A percentile compares a stretch with the other conserved stretches of the same genome.
These are phyloP conservation scores for Aphrocallistes beatrix DNA, from an alignment of 37 sponge, comb jelly and placozoan species.

Conservation along the genomic window DNA sequence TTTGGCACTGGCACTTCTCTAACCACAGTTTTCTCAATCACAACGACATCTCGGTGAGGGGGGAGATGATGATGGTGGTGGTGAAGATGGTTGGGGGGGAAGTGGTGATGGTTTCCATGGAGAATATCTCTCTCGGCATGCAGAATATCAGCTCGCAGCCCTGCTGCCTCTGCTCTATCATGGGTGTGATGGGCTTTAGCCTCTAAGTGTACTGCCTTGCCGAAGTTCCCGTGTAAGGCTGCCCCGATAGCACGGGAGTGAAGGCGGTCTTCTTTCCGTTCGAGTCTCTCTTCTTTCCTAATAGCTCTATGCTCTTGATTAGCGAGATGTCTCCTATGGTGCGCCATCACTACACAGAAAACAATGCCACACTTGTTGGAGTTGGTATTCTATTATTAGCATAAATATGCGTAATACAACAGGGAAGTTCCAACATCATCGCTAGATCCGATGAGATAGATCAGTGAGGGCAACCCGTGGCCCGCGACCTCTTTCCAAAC, in stretches of 20 bases:
- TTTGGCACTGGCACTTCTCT: background rate
- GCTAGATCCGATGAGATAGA: too few species aligned
- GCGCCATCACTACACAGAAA: too few species aligned
- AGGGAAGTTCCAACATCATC: too few species aligned
- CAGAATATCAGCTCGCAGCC: conserved; percentile 31
- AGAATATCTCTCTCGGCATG: conserved; percentile 23
- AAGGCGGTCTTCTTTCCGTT: conserved; percentile 47
- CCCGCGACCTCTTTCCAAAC: too few species aligned
- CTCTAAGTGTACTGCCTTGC: conserved; percentile 47
- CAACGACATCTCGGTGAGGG: conserved; percentile 20
- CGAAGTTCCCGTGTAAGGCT: conserved; percentile 69
- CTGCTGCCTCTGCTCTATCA: conserved; percentile 41
- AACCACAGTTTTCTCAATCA: background rate
- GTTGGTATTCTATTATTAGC: too few species aligned
- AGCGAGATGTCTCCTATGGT: background rate
- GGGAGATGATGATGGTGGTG: conserved; percentile 30
- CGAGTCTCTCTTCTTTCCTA: conserved; percentile 50
- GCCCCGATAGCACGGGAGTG: conserved; percentile 54
- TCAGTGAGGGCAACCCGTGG: too few species aligned
- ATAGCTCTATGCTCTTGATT: background rate
- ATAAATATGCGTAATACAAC: too few species aligned
- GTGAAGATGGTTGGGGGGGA: conserved; percentile 22
- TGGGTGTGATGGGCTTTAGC: conserved; percentile 43
- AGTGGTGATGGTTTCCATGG: conserved; percentile 27
- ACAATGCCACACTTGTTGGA: too few species aligned